Evolutionary conservation across 2,888 invertebrate species (phyloP).

Genomic region (Autographa pulchrina): DNA sequence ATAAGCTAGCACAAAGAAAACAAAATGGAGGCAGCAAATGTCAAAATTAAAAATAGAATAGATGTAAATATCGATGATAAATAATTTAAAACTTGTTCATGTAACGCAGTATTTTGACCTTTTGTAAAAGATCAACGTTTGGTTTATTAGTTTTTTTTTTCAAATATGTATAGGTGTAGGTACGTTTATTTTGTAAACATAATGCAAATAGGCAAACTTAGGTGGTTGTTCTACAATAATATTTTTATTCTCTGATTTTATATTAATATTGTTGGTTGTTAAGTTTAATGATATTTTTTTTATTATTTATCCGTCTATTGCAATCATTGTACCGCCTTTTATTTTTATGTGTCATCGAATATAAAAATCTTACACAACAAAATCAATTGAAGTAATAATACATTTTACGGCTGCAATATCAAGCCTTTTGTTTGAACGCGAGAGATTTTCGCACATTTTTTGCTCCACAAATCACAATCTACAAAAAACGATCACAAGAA

Average conservation of each 20-base stretch:
- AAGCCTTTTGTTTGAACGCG: conserved; percentile 26
- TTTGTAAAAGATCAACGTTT: conserved; percentile 10
- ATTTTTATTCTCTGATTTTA: not conserved
- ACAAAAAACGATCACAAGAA: conserved; percentile 15
- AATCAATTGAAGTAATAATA: conserved; percentile 23
- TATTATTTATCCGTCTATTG: not conserved
- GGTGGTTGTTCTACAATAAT: not conserved
- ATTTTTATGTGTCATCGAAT: not conserved
- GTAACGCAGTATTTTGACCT: conserved; percentile 39
- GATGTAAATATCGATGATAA: conserved; percentile 1
- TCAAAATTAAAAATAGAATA: not conserved
- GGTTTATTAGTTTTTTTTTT: too few relatives aligned
- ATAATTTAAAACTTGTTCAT: conserved; percentile 22
- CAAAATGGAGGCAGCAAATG: not conserved
- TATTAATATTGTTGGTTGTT: not conserved
- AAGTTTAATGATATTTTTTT: not conserved
- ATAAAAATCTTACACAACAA: conserved; percentile 7
- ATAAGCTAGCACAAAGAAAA: conserved; percentile 1
- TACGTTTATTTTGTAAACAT: too few relatives aligned
- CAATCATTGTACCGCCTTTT: not conserved
- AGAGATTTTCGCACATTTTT: conserved; percentile 19
- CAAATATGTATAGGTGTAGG: too few relatives aligned
- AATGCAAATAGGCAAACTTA: too few relatives aligned
- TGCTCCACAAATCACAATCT: conserved; percentile 27
- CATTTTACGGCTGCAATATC: conserved; percentile 25